Percentiles rank a stretch among this genome's conserved stretches.
These are phyloP conservation scores for Champsocephalus gunnari DNA, from an alignment of 2,797 vertebrate genomes.

Conservation along the genomic window DNA sequence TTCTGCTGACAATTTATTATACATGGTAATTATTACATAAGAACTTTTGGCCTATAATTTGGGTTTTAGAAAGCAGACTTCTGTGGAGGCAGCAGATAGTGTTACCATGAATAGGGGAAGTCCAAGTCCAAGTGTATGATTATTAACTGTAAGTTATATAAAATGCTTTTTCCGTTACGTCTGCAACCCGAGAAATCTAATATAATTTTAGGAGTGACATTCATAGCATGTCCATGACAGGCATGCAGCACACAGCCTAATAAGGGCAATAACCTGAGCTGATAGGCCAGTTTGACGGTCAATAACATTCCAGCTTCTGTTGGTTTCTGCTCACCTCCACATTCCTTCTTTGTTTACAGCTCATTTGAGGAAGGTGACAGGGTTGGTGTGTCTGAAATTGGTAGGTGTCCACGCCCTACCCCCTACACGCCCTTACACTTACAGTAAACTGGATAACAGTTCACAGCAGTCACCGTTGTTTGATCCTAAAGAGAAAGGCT, in stretches of 20 bases:
- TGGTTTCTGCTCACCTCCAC: conserved; percentile 48
- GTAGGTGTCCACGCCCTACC: conserved; percentile 12
- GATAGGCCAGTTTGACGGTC: conserved; percentile 41
- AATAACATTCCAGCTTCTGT: conserved; percentile 29
- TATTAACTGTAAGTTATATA: conserved; percentile 50
- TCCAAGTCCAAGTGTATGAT: conserved; percentile 27
- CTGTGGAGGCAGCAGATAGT: conserved; percentile 53
- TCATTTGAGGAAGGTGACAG: conserved; percentile 32
- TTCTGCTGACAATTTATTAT: conserved; percentile 59
- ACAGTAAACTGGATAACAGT: conserved; percentile 3
- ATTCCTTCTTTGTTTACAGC: conserved; percentile 49
- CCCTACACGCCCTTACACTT: conserved; percentile 18
- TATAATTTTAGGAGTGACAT: conserved; percentile 30
- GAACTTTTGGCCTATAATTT: conserved; percentile 67
- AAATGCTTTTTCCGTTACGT: conserved; percentile 44
- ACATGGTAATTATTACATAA: conserved; percentile 64
- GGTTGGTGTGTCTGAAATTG: conserved; percentile 48
- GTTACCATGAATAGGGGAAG: conserved; percentile 4
- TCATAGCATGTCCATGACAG: not conserved
- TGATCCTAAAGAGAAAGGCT: not conserved
- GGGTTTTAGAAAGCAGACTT: conserved; percentile 46
- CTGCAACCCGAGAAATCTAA: conserved; percentile 7
- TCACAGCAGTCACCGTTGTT: not conserved
- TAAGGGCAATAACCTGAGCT: conserved; percentile 34
- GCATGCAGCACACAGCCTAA: conserved; percentile 38